Evolutionary conservation across 37 sponge, comb jelly and placozoan genomes (phyloP), one percentile per base, ranked within the genome.

Genomic region (Ianthella basta): DNA sequence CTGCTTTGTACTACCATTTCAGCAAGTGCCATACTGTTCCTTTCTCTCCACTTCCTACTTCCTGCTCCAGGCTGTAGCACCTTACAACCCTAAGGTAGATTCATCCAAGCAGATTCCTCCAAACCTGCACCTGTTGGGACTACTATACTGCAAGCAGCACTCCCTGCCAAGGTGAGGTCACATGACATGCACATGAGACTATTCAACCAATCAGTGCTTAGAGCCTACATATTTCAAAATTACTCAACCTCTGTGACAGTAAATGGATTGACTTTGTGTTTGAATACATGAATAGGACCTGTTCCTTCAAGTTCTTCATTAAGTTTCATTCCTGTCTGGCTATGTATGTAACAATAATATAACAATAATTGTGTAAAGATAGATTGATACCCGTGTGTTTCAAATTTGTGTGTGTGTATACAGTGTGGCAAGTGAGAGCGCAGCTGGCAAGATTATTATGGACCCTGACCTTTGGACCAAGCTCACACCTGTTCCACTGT

Each of bases 41-140:
- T 23, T 23, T 21, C 67, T 21, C 0, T 40, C 65, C 21, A 59
- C 8, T 8, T 44, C 6, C 8, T 23, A 10, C 38, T 23, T 41
- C 53, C 38, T 0, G 20, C n/a, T 41, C 20, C 78, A 75, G 78
- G 15, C 1, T n/a, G 54, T 75, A 14, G 23, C 37, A 36, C 53
- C 78, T 0, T 75, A 39, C 53, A 24, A 36, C 53, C 53, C 53
- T 3, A 0, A 40, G 15, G 24, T 36, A 15, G 78, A 40, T 41
- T 4, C 37, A 41, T 1, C 24, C 78, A 64, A 82, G 65, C 88
- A 90, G 86, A 40, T 90, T 21, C 66, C 78, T 65, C 86, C 86
- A 21, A 64, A 86, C 50, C 8, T 79, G 39, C 75, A 82, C 67
- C 0, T 90, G 68, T 66, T 90, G 32, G 90, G 90, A 33, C 54